These are phyloP conservation scores for Basileuterus tristriatus DNA, from an alignment of 2,797 vertebrate species.

Conservation along the genomic window DNA sequence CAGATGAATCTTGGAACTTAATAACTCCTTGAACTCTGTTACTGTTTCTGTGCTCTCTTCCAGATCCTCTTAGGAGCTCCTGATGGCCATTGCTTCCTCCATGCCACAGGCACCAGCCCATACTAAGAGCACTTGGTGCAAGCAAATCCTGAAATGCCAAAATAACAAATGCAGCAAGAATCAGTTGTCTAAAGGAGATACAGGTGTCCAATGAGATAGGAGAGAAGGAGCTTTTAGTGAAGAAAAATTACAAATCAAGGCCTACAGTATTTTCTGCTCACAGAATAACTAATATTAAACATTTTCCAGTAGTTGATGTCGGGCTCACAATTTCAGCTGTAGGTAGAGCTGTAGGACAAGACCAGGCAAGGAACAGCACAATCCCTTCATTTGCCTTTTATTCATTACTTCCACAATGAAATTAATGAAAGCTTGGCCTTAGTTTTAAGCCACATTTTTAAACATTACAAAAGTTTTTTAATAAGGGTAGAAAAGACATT, in stretches of 20 bases:
- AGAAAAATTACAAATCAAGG: background rate
- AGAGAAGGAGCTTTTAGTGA: background rate
- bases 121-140: background rate
- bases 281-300: background rate
- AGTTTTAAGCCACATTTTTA: background rate
- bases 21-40: background rate
- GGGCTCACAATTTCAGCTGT: background rate
- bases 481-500: background rate
- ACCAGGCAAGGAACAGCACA: background rate
- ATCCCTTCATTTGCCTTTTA: background rate
- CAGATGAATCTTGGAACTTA: background rate
- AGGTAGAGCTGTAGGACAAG: background rate
- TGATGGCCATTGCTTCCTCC: background rate
- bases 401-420: background rate
- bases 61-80: background rate
- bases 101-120: background rate
- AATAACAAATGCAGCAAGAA: background rate
- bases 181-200: background rate
- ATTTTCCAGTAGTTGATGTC: background rate
- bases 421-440: background rate
- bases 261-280: background rate
- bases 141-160: background rate
- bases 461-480: background rate
- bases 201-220: background rate
- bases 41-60: background rate